phyloP scores from a whole-genome alignment of 2,113 vertebrate genomes.

The Lycaon pictus region DNA sequence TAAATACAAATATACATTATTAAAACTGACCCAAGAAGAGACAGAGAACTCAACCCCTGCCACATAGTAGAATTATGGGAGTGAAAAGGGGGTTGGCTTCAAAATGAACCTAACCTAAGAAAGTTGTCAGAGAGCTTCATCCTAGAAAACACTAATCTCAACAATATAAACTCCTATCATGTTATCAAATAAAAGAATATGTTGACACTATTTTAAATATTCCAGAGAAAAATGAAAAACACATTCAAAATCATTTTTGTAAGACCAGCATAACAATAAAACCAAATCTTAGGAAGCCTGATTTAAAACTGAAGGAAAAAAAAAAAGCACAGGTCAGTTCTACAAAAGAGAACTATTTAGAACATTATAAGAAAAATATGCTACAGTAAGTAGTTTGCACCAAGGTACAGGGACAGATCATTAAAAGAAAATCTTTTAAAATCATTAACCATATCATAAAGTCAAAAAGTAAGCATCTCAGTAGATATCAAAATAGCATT shows the following conservation, averaged over 20 bases:
- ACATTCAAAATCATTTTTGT: neutral
- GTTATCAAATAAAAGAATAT: neutral
- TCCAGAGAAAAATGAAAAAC: neutral
- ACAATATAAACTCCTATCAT: neutral
- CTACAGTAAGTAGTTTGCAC: neutral
- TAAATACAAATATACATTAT: neutral
- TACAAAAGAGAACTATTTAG: neutral
- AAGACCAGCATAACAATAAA: neutral
- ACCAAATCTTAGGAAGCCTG: neutral
- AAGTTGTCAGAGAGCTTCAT: neutral
- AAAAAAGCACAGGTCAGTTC: neutral
- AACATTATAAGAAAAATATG: neutral
- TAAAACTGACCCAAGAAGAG: neutral
- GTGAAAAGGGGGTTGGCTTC: neutral
- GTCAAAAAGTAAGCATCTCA: neutral
- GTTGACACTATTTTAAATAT: neutral
- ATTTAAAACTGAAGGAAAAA: neutral
- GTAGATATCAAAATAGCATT: neutral
- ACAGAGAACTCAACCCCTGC: neutral
- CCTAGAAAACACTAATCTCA: neutral
- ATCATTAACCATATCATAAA: neutral
- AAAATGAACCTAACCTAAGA: neutral
- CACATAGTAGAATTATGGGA: neutral
- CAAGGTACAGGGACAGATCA: neutral
- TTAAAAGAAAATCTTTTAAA: neutral